Base-by-base conservation (phyloP, 2,797 vertebrate genomes). In the Accipiter superciliosus region DNA sequence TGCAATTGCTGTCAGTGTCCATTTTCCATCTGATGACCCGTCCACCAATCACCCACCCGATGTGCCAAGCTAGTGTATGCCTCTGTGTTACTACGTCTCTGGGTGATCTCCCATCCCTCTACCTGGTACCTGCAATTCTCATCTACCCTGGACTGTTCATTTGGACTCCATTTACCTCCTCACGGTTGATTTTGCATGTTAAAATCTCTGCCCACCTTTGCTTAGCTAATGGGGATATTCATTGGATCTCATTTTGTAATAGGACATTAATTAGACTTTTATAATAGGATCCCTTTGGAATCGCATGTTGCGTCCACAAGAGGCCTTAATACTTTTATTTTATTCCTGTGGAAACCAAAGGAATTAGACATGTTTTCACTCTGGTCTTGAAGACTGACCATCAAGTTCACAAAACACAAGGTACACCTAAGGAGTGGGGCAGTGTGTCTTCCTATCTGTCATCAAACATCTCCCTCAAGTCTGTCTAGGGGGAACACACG, bases 151-250 rank as follows among this genome's bases (percentile, higher is more conserved):
- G 50, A 17, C 63, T 71, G 10, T 39, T 93, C 45, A 82, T 91
- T 95, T 84, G 76, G 22, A n/a, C 61, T 81, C 42, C 70, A 42
- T 82, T 95, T 90, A 73, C 79, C 61, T 83, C 9, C 24, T 66
- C 80, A n/a, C 18, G 87, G 92, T 94, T 94, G 89, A 81, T 73
- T 94, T 94, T 96, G 55, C 42, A n/a, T 26, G 2, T 80, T 76
- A 66, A 89, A 96, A 92, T 89, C 83, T 77, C 80, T 82, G 53
- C 31, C 85, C 67, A 57, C 91, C 91, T 95, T 96, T 95, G 80
- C 87, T 95, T 40, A 94, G 77, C 80, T 95, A 91, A 90, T 87
- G 55, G 86, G 65, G 50, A 73, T 94, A 57, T 94, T 93, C 62
- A 40, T 11, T 16, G 18, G 59, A 49, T 93, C 65, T 93, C 71